Evolutionary conservation across 2,797 vertebrate species (phyloP).

Genomic region (Nyctibius grandis): DNA sequence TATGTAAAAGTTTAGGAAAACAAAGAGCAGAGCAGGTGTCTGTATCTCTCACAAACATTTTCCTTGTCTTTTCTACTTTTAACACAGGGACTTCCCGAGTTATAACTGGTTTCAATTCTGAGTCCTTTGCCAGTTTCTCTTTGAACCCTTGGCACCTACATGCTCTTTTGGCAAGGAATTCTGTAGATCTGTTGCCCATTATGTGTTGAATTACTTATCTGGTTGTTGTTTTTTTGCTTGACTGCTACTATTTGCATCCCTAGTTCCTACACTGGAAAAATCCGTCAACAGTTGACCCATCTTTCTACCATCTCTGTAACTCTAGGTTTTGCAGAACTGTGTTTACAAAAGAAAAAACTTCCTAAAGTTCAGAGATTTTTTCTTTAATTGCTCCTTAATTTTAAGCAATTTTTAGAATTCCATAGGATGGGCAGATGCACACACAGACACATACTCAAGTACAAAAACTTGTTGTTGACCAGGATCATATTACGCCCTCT

Average conservation of each 20-base stretch:
- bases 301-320: neutral
- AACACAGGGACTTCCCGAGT: neutral
- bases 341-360: neutral
- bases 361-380: accelerated
- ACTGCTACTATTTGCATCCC: neutral
- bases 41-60: neutral
- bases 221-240: neutral
- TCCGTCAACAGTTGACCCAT: neutral
- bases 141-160: neutral
- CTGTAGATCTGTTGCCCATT: neutral
- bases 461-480: neutral
- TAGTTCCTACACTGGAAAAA: neutral
- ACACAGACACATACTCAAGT: neutral
- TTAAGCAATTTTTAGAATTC: neutral
- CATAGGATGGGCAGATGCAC: neutral
- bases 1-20: neutral
- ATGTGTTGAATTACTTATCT: neutral
- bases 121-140: neutral
- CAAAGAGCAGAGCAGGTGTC: neutral
- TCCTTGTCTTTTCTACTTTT: neutral
- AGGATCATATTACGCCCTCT: neutral
- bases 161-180: neutral
- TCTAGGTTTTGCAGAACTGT: neutral
- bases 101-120: neutral
- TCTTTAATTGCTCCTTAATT: neutral